These are phyloP conservation scores for Monodelphis domestica DNA, from an alignment of 2,797 vertebrate genomes.

Conservation along the genomic window DNA sequence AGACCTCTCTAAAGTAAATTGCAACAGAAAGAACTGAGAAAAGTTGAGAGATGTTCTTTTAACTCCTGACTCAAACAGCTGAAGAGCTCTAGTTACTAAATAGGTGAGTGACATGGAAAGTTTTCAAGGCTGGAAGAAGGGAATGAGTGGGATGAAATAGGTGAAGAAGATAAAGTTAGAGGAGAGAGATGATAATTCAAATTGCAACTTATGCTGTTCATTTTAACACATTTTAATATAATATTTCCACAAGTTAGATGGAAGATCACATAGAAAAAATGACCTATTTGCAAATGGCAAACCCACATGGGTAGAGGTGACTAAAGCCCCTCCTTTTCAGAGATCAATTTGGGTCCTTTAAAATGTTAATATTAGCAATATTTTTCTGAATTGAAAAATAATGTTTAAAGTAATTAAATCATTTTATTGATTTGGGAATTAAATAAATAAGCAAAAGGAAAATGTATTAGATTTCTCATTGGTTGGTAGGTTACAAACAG, in stretches of 20 bases:
- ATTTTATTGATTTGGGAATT: not conserved
- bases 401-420: not conserved
- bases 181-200: constrained; percentile 45
- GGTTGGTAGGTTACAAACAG: not conserved
- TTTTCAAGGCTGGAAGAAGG: constrained; percentile 70
- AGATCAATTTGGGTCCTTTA: not conserved
- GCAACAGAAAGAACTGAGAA: constrained; percentile 41
- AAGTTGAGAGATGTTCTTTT: constrained; percentile 77
- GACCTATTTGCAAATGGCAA: not conserved
- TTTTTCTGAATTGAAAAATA: not conserved
- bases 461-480: not conserved
- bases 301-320: not conserved
- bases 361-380: not conserved
- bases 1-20: constrained; percentile 65
- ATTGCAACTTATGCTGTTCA: not conserved
- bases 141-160: constrained; percentile 52
- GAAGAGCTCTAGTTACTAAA: constrained; percentile 83
- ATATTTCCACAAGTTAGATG: not conserved
- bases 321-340: not conserved
- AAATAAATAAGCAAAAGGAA: not conserved
- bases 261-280: not conserved
- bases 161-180: constrained; percentile 66
- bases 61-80: constrained; percentile 82
- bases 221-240: not conserved
- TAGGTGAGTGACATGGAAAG: constrained; percentile 76